These are phyloP conservation scores for Hirtodrosophila alboralis DNA, from an alignment of 2,888 invertebrate genomes.

Conservation along the genomic window DNA sequence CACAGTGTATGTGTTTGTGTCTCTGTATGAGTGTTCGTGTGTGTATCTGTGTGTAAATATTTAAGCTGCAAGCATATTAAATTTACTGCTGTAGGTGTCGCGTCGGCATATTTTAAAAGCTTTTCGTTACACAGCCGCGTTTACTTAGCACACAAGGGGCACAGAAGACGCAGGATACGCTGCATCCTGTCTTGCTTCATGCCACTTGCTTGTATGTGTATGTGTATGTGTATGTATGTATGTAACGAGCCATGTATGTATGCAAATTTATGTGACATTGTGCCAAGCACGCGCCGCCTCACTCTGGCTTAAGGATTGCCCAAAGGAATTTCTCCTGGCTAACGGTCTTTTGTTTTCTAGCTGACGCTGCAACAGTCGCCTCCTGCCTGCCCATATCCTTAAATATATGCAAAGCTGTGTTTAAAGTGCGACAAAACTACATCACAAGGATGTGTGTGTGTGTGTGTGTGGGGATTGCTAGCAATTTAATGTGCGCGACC, in stretches of 20 bases:
- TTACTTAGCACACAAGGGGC: constrained; percentile 66
- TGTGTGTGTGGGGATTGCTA: constrained; percentile 53
- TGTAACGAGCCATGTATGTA: too few relatives aligned
- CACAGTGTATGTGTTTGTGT: constrained; percentile 16
- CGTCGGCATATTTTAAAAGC: constrained; percentile 83
- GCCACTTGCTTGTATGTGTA: constrained; percentile 6
- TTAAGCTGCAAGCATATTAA: constrained; percentile 77
- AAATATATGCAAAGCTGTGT: constrained; percentile 82
- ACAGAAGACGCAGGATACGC: constrained; percentile 24
- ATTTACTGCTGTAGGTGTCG: constrained; percentile 79
- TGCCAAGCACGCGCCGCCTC: constrained; percentile 72
- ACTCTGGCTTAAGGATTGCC: constrained; percentile 74
- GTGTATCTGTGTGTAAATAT: constrained; percentile 72
- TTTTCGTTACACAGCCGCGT: constrained; percentile 73
- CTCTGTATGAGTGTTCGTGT: constrained; percentile 12
- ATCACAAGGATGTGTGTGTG: constrained; percentile 31
- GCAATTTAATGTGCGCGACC: constrained; percentile 76
- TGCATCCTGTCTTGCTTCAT: constrained; percentile 27
- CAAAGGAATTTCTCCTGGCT: constrained; percentile 75
- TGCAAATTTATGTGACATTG: constrained; percentile 73
- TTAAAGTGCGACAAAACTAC: constrained; percentile 55
- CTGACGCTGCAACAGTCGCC: constrained; percentile 67
- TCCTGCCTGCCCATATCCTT: constrained; percentile 36
- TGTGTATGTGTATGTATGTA: constrained; percentile 21
- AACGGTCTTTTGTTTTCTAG: constrained; percentile 76